Conservation (phyloP, 1,140 invertebrate genomes). For the Drosophila oshimai region DNA sequence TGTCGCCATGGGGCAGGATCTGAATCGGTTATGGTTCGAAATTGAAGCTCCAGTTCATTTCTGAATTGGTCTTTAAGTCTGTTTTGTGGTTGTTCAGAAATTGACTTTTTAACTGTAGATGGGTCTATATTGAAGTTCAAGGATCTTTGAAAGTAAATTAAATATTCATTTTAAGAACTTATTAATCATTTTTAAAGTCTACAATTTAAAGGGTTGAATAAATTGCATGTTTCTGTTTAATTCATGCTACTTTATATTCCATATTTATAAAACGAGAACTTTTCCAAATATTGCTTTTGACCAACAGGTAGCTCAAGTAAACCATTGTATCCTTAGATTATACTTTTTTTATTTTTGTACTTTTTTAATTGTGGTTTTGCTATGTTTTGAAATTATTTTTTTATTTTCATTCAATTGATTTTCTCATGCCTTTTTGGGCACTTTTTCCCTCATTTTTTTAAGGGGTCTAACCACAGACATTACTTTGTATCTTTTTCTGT, state of each 20-base stretch:
- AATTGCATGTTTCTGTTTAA: neutral
- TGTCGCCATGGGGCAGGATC: conserved; percentile 48
- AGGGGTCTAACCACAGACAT: conserved; percentile 48
- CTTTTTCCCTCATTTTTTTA: conserved; percentile 15
- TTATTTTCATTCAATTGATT: conserved; percentile 27
- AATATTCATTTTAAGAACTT: neutral
- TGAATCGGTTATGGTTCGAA: neutral
- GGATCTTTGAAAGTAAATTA: neutral
- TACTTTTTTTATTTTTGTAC: neutral
- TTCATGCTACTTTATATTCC: too few relatives aligned
- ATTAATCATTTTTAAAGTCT: neutral
- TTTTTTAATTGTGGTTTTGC: conserved; percentile 13
- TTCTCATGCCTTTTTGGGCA: conserved; percentile 56
- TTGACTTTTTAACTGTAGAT: neutral
- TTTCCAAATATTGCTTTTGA: too few relatives aligned
- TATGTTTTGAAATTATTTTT: conserved; percentile 5
- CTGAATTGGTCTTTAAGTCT: neutral
- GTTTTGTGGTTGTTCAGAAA: conserved; percentile 6
- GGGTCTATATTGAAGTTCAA: neutral
- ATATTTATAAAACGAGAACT: neutral
- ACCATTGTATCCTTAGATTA: neutral
- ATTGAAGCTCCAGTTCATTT: neutral
- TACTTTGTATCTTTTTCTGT: conserved; percentile 28
- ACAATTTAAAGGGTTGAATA: neutral
- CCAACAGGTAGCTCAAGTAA: conserved; percentile 3